Conservation (phyloP, 92 coral and sea anemone genomes). For the Hydrozoanthus gracilis region DNA sequence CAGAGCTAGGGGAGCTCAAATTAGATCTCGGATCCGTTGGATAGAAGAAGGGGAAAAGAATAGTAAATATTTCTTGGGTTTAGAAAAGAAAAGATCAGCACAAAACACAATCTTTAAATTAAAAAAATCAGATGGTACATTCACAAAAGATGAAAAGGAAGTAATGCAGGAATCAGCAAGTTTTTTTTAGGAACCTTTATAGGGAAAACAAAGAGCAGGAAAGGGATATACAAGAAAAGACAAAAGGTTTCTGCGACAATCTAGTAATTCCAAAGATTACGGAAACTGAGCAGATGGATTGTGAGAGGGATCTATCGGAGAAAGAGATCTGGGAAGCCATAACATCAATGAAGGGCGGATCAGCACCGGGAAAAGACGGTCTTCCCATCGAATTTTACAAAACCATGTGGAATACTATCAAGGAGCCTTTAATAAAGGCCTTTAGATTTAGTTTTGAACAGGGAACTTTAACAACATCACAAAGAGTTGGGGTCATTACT, state of each 20-base stretch:
- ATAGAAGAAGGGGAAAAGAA: constrained; percentile 6
- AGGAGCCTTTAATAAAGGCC: constrained; percentile 19
- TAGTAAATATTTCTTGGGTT: not conserved
- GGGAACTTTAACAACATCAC: constrained; percentile 21
- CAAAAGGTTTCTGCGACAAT: constrained; percentile 23
- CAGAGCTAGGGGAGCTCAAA: not conserved
- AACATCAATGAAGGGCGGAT: constrained; percentile 19
- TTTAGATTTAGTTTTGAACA: constrained; percentile 18
- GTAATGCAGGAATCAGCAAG: constrained; percentile 17
- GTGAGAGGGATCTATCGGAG: constrained; percentile 19
- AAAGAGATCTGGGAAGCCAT: constrained; percentile 22
- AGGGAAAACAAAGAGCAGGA: constrained; percentile 16
- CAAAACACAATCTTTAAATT: constrained; percentile 20
- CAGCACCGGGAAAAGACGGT: constrained; percentile 26
- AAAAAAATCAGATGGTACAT: constrained; percentile 20
- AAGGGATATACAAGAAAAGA: constrained; percentile 24
- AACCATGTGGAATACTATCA: constrained; percentile 14
- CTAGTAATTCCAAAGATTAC: too few relatives aligned
- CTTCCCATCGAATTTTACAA: constrained; percentile 19
- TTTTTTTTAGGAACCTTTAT: constrained; percentile 5
- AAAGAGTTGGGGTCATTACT: constrained; percentile 16
- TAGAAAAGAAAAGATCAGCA: constrained; percentile 13
- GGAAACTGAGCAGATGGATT: constrained; percentile 14
- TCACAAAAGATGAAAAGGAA: constrained; percentile 18
- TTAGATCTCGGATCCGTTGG: not conserved